Evolutionary conservation across 2,888 invertebrate genomes (phyloP), one percentile per base, ranked within the genome.

Genomic region (Drosophila subsilvestris): DNA sequence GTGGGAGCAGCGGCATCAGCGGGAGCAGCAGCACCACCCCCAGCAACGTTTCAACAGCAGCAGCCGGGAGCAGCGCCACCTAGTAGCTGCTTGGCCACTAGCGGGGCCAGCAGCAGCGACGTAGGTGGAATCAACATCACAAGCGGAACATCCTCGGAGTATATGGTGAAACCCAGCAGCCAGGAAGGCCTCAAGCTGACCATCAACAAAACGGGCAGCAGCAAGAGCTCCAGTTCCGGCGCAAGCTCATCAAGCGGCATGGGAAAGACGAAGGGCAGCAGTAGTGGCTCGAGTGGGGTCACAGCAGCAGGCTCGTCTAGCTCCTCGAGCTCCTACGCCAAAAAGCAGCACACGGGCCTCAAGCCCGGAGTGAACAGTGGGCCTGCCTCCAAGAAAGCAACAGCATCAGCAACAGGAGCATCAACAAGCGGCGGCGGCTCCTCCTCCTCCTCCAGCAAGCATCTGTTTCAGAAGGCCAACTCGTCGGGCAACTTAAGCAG

Each of bases 91-190:
- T 56, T 50, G 37, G 55, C 62, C 54, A 63, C 61, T 43, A 72
- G 71, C 69, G 66, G 63, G 45, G 74, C 61, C 72, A 63, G 44
- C 55, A 75, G 62, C 54, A 61, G 71, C 49, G 73, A 79, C 63
- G 42, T 37, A 56, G 73, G 62, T 18, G 51, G 66, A 49, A 62
- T 47, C 50, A 62, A 10, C 62, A 49, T 37, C 29, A 37, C 42
- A 43, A 45, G 67, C 10, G 77, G 75, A 74, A 75, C 55, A 10
- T 84, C 95, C 89, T 95, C 96, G 29, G 97, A 97, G 87, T 97
- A 97, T 86, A 97, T 97, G 95, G 96, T 98, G 0, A 98, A 97
- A 89, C 96, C 96, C 18, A 97, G 97, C 89, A 97, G 97, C 89
- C 90, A 91, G 53, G 97, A 97, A 81, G 97, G 97, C 4, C 96